Percentiles rank a stretch among this genome's conserved stretches.
These are phyloP conservation scores for Tenthredo distinguenda DNA, from an alignment of 2,888 invertebrate genomes.

Conservation along the genomic window DNA sequence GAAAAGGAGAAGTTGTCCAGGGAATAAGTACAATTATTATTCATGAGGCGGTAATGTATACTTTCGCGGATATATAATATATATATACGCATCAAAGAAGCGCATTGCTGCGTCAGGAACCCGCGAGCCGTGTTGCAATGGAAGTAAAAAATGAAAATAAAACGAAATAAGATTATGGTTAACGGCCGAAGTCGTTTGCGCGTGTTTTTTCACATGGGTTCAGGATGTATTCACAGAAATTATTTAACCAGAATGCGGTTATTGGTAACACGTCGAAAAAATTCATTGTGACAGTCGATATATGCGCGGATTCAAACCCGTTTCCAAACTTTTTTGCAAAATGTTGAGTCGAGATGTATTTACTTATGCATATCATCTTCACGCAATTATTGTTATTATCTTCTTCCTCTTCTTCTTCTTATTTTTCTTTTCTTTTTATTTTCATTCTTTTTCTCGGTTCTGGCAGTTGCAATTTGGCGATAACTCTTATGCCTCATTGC, in stretches of 20 bases:
- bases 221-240: background rate
- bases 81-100: no score
- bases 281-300: no score
- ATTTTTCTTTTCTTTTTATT: background rate
- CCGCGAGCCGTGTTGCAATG: background rate
- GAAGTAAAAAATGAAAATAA: background rate
- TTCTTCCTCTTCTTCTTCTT: background rate
- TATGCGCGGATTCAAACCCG: no score
- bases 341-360: background rate
- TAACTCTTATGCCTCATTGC: background rate
- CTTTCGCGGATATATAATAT: no score
- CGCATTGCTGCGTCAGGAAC: no score
- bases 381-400: background rate
- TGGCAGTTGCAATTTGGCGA: constrained; percentile 28
- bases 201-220: background rate
- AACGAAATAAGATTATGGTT: background rate
- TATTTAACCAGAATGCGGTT: background rate
- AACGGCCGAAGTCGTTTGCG: background rate
- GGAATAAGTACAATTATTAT: no score
- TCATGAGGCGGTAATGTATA: no score
- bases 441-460: background rate
- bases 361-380: background rate
- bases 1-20: no score
- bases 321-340: background rate
- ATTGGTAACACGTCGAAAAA: no score